Evolutionary conservation across 2,797 vertebrate species (phyloP), one percentile per base, ranked within the genome.

Genomic region (Melanotaenia trifasciata): DNA sequence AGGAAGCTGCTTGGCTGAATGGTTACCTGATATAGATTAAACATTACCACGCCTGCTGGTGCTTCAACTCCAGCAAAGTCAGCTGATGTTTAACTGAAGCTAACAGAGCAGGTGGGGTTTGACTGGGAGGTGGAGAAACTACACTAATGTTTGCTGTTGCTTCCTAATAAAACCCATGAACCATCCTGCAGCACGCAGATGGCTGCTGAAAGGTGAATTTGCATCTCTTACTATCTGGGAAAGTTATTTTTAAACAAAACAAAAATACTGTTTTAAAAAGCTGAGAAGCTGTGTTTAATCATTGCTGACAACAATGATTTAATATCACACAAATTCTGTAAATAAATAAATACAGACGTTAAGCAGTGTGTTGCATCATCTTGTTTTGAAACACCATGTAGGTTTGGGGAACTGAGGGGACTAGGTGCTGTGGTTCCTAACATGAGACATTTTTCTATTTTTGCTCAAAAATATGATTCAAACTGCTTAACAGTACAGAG

Each of bases 21-120:
- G 61, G 58, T 79, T 79, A 80, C 79, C 76, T 84, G 78, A 22
- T 57, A 58, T 1, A 77, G 93, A 92, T 94, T 94, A 94, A 93
- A 94, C 84, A 94, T 95, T 93, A 93, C 84, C 91, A 83, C 80
- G 64, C 89, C 92, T 86, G 79, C 87, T 80, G 85, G 90, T 87
- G 82, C 79, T 76, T 59, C 51, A 60, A 51, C 66, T 35, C 24
- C 10, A 0, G 43, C 24, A 67, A 83, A 79, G 87, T 88, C 90
- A 91, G 87, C 83, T 89, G 87, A 89, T 84, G 77, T 89, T 87
- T 79, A 81, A 82, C 84, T 32, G 47, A 18, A 72, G 67, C 80
- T 73, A 75, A 91, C 90, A 78, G 75, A 76, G 83, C 76, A 79
- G 87, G 90, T 85, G 92, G 88, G 90, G 88, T 87, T 81, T 87